These are phyloP conservation scores for Drosophila ficusphila DNA, from an alignment of 1,140 invertebrate genomes.

Conservation along the genomic window DNA sequence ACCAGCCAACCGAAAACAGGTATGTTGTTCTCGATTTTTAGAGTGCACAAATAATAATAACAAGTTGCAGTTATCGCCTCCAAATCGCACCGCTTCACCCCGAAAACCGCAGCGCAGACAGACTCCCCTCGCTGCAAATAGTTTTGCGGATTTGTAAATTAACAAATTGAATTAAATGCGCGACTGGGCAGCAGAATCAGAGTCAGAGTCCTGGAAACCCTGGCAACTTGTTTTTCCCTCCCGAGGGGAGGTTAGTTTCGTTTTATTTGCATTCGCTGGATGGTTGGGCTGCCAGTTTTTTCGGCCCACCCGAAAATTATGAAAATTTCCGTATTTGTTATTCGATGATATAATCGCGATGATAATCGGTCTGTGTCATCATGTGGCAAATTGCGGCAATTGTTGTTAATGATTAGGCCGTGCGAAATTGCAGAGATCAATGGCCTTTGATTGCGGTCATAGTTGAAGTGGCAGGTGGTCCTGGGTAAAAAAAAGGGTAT, in stretches of 20 bases:
- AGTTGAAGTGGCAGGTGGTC: conserved; percentile 27
- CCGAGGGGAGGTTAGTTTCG: conserved; percentile 30
- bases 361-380: conserved; percentile 44
- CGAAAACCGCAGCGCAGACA: conserved; percentile 68
- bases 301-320: conserved; percentile 43
- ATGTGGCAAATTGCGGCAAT: conserved; percentile 74
- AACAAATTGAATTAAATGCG: conserved; percentile 81
- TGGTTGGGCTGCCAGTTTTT: conserved; percentile 13
- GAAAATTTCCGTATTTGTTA: conserved; percentile 70
- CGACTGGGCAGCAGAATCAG: conserved; percentile 49
- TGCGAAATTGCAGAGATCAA: conserved; percentile 59
- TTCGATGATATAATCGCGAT: conserved; percentile 54
- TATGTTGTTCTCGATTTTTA: background rate
- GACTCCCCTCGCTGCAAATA: conserved; percentile 64
- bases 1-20: no score
- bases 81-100: conserved; percentile 7
- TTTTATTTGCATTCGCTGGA: conserved; percentile 37
- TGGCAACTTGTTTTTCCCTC: background rate
- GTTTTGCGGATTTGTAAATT: conserved; percentile 82
- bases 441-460: conserved; percentile 73
- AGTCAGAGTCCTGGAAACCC: conserved; percentile 9
- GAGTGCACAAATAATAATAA: conserved; percentile 50
- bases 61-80: conserved; percentile 61
- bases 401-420: conserved; percentile 80
- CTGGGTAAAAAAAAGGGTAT: background rate